Evolutionary conservation across 30 jellyfish, hydroid and myxozoan genomes (phyloP).

Genomic region (Catostylus mosaicus): DNA sequence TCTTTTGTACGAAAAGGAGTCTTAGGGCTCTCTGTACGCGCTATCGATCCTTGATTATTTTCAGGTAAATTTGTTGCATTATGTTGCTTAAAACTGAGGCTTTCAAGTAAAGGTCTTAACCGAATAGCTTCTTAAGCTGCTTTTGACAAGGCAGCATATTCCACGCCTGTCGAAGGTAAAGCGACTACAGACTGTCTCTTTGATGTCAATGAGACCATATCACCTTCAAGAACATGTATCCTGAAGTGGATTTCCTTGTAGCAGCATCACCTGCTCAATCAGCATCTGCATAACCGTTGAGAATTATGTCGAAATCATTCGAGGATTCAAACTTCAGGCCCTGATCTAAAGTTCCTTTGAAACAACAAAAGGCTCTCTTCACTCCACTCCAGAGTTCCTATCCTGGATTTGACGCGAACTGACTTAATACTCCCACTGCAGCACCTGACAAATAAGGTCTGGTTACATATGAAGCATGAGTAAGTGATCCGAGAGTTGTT

Average conservation of each 20-base stretch:
- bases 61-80: conserved; percentile 14
- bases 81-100: conserved; percentile 2
- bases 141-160: conserved; percentile 29
- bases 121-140: conserved; percentile 65
- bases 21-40: conserved; percentile 15
- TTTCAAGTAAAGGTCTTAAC: conserved; percentile 22
- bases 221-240: conserved; percentile 50
- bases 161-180: conserved; percentile 54
- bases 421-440: conserved; percentile 58
- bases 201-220: conserved; percentile 20
- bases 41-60: conserved; percentile 43
- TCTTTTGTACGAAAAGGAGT: conserved; percentile 37
- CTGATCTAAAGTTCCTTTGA: conserved; percentile 49
- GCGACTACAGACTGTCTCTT: conserved; percentile 49
- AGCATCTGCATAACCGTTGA: conserved; percentile 53
- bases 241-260: conserved; percentile 51
- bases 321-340: conserved; percentile 25
- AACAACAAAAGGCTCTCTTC: conserved; percentile 45
- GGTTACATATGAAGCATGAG: conserved; percentile 52
- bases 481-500: conserved; percentile 27
- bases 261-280: conserved; percentile 56
- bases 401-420: conserved; percentile 50
- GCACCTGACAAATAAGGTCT: conserved; percentile 58
- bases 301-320: background rate
- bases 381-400: conserved; percentile 46